Base-by-base conservation (phyloP, 2,888 invertebrate genomes). In the Trissolcus japonicus region DNA sequence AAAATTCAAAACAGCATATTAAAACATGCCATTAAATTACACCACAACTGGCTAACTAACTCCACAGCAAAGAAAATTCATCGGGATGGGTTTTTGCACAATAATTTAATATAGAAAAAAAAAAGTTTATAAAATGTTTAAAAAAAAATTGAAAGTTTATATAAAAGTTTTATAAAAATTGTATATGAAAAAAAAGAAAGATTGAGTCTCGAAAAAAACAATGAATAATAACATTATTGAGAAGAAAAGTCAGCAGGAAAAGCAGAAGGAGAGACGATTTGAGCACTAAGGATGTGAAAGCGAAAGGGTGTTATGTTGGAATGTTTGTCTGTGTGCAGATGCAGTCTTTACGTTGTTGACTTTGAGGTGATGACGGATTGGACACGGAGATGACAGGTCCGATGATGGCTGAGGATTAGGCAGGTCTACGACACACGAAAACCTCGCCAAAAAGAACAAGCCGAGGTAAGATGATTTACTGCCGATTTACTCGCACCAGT, bases 271-370 rank as follows among this genome's bases (percentile, higher is more conserved):
- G 50, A 72, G 48, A 11, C 11, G 35, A 35, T 35, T 35, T 35
- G 35, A 11, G 69, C 77, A 73, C 72, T 77, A 79, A 79, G 74
- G 78, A 78, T 53, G 71, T 80, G 80, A 61, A 80, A 76, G 79
- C 80, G 79, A 83, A 85, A 83, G 85, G 85, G 86, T 89, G 88
- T 87, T 88, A 89, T 89, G 88, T 88, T 88, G 88, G 88, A 87
- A 89, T 89, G 89, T 89, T 90, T 90, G 90, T 90, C 90, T 90
- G 89, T 90, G 89, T 89, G 90, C 89, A 90, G 90, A 90, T 89
- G 88, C 89, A 88, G 89, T 88, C 88, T 86, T 86, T 89, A 86
- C 86, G 84, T 88, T 87, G 87, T 87, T 89, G 86, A 86, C 88
- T 86, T 86, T 81, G 81, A 80, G 83, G 84, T 83, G 85, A 85